phyloP scores from a whole-genome alignment of 2,888 invertebrate species.

The Tipula vernalis region DNA sequence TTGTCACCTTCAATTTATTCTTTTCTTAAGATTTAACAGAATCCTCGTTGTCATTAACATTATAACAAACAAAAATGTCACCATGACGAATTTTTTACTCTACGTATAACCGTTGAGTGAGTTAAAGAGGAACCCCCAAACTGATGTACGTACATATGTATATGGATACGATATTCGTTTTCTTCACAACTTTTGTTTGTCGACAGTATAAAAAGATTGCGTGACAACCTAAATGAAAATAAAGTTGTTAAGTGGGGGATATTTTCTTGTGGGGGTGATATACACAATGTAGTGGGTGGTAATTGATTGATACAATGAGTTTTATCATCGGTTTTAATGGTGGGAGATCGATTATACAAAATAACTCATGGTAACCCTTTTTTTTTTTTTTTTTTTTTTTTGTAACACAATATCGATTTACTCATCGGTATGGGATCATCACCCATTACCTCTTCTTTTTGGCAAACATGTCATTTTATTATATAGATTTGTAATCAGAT shows the following conservation, averaged over 20 bases:
- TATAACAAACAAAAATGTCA: background rate
- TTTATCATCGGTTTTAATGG: background rate
- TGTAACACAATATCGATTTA: background rate
- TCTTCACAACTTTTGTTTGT: background rate
- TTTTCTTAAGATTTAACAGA: background rate
- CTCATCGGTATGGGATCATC: background rate
- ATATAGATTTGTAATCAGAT: background rate
- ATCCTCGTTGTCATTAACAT: background rate
- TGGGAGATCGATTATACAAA: background rate
- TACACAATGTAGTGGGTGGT: background rate
- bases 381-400: background rate
- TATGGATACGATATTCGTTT: background rate
- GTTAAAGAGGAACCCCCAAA: background rate
- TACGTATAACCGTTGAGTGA: background rate
- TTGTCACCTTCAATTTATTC: background rate
- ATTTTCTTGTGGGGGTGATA: background rate
- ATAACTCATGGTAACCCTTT: background rate
- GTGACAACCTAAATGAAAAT: background rate
- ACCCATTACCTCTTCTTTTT: background rate
- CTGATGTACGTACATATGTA: background rate
- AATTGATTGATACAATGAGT: background rate
- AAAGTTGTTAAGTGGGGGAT: background rate
- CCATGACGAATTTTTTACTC: background rate
- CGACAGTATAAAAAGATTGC: background rate
- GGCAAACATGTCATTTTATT: background rate